These are phyloP conservation scores for Philotrypesis tridentata DNA, from an alignment of 1,140 invertebrate genomes.

Conservation along the genomic window DNA sequence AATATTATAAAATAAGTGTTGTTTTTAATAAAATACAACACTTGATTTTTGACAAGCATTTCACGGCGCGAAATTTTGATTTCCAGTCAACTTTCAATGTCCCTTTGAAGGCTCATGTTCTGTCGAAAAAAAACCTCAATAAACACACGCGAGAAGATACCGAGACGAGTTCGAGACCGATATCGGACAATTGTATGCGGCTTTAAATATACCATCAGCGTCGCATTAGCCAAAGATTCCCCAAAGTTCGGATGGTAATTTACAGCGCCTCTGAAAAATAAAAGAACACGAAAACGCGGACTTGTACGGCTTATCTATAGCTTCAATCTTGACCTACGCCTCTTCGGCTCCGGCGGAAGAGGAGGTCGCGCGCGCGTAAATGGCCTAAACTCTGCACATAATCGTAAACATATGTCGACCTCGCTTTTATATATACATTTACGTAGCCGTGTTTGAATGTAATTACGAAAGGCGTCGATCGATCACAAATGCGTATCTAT, in stretches of 20 bases:
- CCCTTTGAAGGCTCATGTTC: too few species aligned
- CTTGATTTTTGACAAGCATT: too few species aligned
- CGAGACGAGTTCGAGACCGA: background rate
- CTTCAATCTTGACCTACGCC: background rate
- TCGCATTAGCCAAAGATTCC: background rate
- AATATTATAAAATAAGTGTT: too few species aligned
- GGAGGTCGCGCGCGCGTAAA: background rate
- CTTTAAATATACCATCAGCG: background rate
- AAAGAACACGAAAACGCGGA: background rate
- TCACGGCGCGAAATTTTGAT: too few species aligned
- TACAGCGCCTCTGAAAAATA: background rate
- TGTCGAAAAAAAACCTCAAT: too few species aligned
- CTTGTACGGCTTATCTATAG: background rate
- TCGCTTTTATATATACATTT: background rate
- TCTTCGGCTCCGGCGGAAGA: background rate
- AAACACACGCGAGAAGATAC: too few species aligned
- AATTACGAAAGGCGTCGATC: background rate
- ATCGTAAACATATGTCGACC: slow-evolving; percentile 29
- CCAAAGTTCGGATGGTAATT: background rate
- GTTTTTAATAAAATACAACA: too few species aligned
- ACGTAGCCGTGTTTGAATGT: background rate
- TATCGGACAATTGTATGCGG: background rate
- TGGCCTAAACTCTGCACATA: background rate
- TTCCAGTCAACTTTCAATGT: too few species aligned
- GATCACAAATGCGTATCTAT: background rate